phyloP scores from a whole-genome alignment of 2,113 vertebrate species.

The Nothocercus julius region DNA sequence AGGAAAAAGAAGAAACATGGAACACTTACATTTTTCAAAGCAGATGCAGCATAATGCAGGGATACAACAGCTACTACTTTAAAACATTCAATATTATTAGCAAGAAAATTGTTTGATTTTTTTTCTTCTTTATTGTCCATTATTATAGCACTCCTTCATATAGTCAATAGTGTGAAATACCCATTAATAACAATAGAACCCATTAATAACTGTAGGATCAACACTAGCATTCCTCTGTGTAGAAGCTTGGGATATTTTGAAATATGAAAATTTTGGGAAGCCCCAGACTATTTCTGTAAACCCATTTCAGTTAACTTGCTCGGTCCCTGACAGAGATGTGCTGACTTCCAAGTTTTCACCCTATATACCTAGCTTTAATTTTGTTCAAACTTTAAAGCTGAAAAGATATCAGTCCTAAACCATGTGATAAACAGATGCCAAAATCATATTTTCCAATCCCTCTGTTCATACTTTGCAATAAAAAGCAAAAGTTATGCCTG shows the following conservation, averaged over 20 bases:
- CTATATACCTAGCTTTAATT: conserved; percentile 8
- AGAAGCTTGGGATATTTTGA: background rate
- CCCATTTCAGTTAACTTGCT: background rate
- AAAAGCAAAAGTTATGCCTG: conserved; percentile 39
- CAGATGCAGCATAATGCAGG: background rate
- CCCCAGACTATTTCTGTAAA: background rate
- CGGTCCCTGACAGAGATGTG: background rate
- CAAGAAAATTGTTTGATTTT: background rate
- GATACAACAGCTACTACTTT: background rate
- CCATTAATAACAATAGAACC: background rate
- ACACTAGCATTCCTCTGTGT: background rate
- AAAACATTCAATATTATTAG: background rate
- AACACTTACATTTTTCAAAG: background rate
- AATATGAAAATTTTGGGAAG: background rate
- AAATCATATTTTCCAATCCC: conserved; percentile 11
- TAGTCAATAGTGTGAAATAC: background rate
- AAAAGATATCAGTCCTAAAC: background rate
- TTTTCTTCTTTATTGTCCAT: background rate
- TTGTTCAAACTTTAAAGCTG: background rate
- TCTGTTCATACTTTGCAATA: conserved; percentile 49
- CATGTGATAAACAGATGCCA: conserved; percentile 45
- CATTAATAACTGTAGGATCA: background rate
- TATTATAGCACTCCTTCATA: background rate
- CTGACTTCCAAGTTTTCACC: background rate
- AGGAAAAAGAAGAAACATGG: background rate